Percentiles rank a stretch among this genome's conserved stretches.
phyloP scores from a whole-genome alignment of 2,888 invertebrate species.

The Gandaritis pyraliata region DNA sequence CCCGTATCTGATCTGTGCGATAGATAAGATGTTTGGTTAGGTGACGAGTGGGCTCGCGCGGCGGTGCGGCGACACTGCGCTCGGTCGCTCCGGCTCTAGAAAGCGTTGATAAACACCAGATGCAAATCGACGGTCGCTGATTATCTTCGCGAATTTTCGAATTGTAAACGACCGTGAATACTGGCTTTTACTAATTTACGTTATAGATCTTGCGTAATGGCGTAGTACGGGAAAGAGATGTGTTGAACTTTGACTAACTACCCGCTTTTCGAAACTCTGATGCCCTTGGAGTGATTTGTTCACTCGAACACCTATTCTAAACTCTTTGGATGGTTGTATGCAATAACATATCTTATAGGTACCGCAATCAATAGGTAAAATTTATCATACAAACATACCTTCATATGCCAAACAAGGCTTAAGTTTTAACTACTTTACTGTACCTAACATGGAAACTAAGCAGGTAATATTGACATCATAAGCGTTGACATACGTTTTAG shows the following conservation, averaged over 20 bases:
- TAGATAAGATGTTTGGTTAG: constrained; percentile 51
- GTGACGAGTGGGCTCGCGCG: constrained; percentile 60
- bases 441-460: constrained; percentile 2
- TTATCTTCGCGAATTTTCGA: constrained; percentile 70
- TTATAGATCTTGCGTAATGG: constrained; percentile 59
- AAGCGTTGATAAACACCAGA: constrained; percentile 67
- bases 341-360: too few species aligned
- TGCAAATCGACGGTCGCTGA: constrained; percentile 60
- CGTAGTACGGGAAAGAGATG: constrained; percentile 35
- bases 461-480: not conserved
- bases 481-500: not conserved
- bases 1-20: constrained; percentile 34
- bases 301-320: not conserved
- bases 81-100: constrained; percentile 53
- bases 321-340: not conserved
- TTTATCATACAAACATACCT: too few species aligned
- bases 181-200: constrained; percentile 54
- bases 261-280: constrained; percentile 16
- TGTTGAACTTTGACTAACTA: constrained; percentile 33
- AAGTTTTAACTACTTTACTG: not conserved
- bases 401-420: too few species aligned
- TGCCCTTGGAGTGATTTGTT: constrained; percentile 1
- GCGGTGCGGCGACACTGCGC: constrained; percentile 60
- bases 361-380: too few species aligned
- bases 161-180: constrained; percentile 72